Percentiles rank a stretch among this genome's conserved stretches.
phyloP scores from a whole-genome alignment of 2,888 invertebrate species.

The Beris morrisii region DNA sequence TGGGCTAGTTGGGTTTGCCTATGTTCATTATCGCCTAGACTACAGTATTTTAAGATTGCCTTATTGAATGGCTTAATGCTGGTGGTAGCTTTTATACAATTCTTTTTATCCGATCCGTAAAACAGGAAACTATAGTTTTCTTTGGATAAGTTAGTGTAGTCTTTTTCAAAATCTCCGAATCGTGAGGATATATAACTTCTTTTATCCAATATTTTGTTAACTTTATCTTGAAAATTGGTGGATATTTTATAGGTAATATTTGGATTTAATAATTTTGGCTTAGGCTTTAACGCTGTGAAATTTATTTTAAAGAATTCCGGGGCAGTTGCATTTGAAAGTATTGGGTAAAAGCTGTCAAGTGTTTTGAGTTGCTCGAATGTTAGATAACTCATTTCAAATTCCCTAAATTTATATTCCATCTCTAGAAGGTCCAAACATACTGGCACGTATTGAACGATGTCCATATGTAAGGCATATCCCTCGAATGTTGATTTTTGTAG shows the following conservation, averaged over 20 bases:
- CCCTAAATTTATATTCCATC: not conserved
- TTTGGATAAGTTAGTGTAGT: too few species aligned
- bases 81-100: too few species aligned
- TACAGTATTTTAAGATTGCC: too few species aligned
- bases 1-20: too few species aligned
- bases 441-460: not conserved
- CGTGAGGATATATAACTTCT: too few species aligned
- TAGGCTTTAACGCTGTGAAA: not conserved
- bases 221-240: not conserved
- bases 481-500: not conserved
- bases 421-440: not conserved
- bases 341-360: not conserved
- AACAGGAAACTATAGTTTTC: too few species aligned
- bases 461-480: not conserved
- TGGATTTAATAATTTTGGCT: not conserved
- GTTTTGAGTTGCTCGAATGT: not conserved
- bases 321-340: not conserved
- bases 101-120: too few species aligned
- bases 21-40: too few species aligned
- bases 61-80: too few species aligned
- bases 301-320: not conserved
- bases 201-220: not conserved
- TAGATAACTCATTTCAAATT: slow-evolving; percentile 1
- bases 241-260: not conserved
- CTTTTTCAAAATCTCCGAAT: too few species aligned